Base-by-base conservation (phyloP, 2,888 invertebrate genomes). In the Idaea straminata region DNA sequence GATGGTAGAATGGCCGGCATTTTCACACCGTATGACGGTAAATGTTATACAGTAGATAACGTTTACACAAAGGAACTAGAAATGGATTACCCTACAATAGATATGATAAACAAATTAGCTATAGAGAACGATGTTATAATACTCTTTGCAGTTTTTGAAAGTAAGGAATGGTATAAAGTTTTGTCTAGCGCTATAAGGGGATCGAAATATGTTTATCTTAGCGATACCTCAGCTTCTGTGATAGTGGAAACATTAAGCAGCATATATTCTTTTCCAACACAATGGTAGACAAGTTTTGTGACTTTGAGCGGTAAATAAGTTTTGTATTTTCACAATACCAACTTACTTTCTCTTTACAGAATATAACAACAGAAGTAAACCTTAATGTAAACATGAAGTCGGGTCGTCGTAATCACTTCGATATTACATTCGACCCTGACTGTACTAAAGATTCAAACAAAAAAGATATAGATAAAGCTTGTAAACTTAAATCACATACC, bases 21-120 rank as follows among this genome's bases (percentile, higher is more conserved):
- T 35, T 90, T 95, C 36, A 92, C 94, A 74, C 96, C 96, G 0
- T 96, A 96, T 75, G 96, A 96, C 78, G 96, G 95, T 0, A 80
- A 90, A 69, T 97, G 97, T 74, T 95, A 96, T 76, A 91, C 95
- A 74, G 63, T 83, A 57, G 74, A 94, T 34, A 85, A 88, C 64
- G 64, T 64, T 5, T 96, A 96, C 81, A 93, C 93, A 5, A 92
- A 94, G 67, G 90, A 90, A 76, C 82, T 93, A 13, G 82, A 87
- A 62, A 94, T 94, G 89, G 97, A 98, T 84, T 98, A 97, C 83
- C 97, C 97, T 0, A 96, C 97, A 0, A 93, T 97, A 59, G 94
- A 96, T 47, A 93, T 95, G 76, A 93, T 96, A 38, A 94, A 94
- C 73, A 91, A 92, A 76, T 71, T 90, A 47, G 87, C 84, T 16